Conservation (phyloP, 2,113 vertebrate genomes). For the Etheostoma cragini region DNA sequence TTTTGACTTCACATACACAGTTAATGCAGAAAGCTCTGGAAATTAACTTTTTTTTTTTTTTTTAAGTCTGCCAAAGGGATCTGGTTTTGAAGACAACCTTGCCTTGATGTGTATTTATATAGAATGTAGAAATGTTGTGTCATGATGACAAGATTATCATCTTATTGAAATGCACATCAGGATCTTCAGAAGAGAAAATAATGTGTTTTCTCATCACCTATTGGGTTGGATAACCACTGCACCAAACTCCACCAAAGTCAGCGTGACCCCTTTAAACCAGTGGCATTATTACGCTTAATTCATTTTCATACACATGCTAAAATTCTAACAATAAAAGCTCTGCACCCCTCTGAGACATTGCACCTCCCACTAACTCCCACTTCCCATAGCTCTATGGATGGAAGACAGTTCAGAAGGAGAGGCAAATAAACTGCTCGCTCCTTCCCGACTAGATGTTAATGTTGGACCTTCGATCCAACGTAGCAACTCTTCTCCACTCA, state of each 20-base stretch:
- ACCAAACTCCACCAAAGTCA: background rate
- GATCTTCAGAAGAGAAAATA: background rate
- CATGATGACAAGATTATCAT: background rate
- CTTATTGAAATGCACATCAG: background rate
- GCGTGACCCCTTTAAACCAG: background rate
- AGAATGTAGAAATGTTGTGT: background rate
- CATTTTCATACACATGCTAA: background rate
- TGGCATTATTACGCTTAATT: background rate
- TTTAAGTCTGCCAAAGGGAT: background rate
- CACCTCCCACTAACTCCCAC: background rate
- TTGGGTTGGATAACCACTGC: background rate
- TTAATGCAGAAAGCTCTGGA: too few species aligned
- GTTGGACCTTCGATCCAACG: conserved; percentile 22
- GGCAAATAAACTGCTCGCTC: background rate
- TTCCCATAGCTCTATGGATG: background rate
- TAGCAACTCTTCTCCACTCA: conserved; percentile 8
- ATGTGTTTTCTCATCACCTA: background rate
- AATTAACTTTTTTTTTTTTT: background rate
- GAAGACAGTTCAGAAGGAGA: background rate
- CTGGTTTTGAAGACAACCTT: conserved; percentile 3
- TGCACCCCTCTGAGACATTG: background rate
- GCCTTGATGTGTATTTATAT: background rate
- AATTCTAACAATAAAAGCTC: background rate
- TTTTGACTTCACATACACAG: too few species aligned
- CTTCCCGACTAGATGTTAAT: background rate